Conservation (phyloP, 2,888 invertebrate genomes). For the Lasioglossum zephyrum region DNA sequence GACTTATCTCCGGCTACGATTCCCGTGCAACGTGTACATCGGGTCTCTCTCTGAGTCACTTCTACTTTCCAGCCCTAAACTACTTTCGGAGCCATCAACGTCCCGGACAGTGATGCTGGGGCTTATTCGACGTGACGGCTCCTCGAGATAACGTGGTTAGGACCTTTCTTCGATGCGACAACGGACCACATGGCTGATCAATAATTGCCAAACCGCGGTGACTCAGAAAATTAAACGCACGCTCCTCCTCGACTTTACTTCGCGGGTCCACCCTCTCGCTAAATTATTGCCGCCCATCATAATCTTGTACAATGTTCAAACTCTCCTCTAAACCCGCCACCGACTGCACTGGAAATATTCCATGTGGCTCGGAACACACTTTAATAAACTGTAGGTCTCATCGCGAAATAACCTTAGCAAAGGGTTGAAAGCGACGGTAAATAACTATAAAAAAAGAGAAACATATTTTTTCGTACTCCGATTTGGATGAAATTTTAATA, state of each 20-base stretch:
- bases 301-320: too few species aligned
- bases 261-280: neutral
- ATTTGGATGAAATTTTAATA: too few species aligned
- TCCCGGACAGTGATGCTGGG: neutral
- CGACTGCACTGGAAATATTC: too few species aligned
- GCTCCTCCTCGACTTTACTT: neutral
- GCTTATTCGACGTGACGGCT: neutral
- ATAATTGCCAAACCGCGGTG: neutral
- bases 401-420: too few species aligned
- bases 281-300: too few species aligned
- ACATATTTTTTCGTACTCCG: too few species aligned
- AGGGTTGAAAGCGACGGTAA: too few species aligned
- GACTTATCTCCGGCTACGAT: constrained; percentile 40
- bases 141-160: constrained; percentile 13
- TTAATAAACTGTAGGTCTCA: too few species aligned
- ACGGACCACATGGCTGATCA: neutral
- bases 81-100: constrained; percentile 16
- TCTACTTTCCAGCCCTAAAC: constrained; percentile 5
- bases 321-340: too few species aligned
- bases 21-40: neutral
- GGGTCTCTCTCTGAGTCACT: constrained; percentile 4
- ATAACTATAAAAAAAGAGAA: too few species aligned
- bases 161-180: neutral
- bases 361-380: too few species aligned
- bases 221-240: neutral